Evolutionary conservation across 2,888 invertebrate genomes (phyloP), one percentile per base, ranked within the genome.

Genomic region (Pherbina coryleti): DNA sequence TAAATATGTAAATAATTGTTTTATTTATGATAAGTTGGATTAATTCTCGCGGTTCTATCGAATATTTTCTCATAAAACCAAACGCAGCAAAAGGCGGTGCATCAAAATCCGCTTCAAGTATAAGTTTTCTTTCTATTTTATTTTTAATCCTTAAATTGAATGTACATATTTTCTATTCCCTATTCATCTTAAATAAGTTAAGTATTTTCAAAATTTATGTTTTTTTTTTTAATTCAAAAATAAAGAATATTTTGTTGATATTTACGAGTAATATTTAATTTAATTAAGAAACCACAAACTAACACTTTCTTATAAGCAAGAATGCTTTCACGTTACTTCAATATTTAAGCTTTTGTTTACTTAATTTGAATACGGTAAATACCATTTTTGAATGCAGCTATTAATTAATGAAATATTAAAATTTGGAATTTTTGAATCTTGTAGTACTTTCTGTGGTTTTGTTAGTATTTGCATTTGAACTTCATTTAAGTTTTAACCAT

Each of bases 91-190:
- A 37, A 51, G 9, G 17, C 25, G n/a, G 17, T 3, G 49, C 25
- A 28, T 28, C n/a, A 70, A 70, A 55, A 51, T 28, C 17, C 0
- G 25, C 17, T 25, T 64, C 64, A 34, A 28, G 34, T 34, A 64
- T 3, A 5, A 64, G 19, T 55, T 55, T 64, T n/a, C 31, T 31
- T 60, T 60, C 57, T 60, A 11, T 28, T 25, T 11, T 57, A 22
- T 31, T 53, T 55, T 72, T n/a, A 60, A 62, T 49, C 28, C 8
- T 44, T 11, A 75, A 75, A 67, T 69, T 69, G 60, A 69, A 49
- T 76, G 76, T 76, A 76, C 62, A 76, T 76, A 70, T 62, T 62
- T 28, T 44, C 49, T 64, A 28, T 34, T 34, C 31, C 34, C 55
- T 55, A 19, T 22, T 22, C n/a, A 14, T 49, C 28, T 49, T 14